These are phyloP conservation scores for Campoletis sonorensis DNA, from an alignment of 1,140 invertebrate species.

Conservation along the genomic window DNA sequence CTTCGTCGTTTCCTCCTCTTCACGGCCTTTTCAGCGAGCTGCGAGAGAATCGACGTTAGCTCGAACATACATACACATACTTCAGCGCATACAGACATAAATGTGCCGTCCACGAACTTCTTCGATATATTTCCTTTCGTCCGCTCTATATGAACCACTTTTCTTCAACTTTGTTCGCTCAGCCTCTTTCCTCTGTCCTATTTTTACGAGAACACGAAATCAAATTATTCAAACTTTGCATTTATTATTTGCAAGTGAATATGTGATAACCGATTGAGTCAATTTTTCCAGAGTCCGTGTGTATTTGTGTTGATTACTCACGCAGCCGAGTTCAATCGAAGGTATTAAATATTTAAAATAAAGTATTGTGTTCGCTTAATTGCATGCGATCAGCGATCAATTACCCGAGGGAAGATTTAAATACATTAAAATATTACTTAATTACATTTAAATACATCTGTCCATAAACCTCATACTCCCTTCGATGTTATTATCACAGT, in stretches of 20 bases:
- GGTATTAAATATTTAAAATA: no score
- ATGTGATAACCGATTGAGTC: neutral
- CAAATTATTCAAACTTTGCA: constrained; percentile 21
- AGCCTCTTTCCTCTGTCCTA: constrained; percentile 1
- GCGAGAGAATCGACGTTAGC: constrained; percentile 19
- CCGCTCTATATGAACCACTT: constrained; percentile 27
- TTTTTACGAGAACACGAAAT: constrained; percentile 3
- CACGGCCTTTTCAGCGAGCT: constrained; percentile 34
- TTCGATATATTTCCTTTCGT: constrained; percentile 33
- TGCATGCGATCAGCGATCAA: no score
- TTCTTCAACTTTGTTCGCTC: constrained; percentile 23
- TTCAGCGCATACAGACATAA: neutral
- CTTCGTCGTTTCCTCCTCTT: constrained; percentile 46
- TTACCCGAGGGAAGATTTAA: no score
- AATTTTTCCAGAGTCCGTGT: neutral
- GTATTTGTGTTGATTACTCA: no score
- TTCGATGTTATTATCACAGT: no score
- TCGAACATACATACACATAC: neutral
- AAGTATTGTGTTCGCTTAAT: no score
- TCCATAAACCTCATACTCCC: no score
- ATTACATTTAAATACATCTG: no score
- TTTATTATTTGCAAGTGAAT: neutral
- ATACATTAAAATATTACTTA: no score
- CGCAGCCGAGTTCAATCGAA: no score
- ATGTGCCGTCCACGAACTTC: neutral